Conservation (phyloP, 2,888 invertebrate genomes). For the Trachelus iudaicus region DNA sequence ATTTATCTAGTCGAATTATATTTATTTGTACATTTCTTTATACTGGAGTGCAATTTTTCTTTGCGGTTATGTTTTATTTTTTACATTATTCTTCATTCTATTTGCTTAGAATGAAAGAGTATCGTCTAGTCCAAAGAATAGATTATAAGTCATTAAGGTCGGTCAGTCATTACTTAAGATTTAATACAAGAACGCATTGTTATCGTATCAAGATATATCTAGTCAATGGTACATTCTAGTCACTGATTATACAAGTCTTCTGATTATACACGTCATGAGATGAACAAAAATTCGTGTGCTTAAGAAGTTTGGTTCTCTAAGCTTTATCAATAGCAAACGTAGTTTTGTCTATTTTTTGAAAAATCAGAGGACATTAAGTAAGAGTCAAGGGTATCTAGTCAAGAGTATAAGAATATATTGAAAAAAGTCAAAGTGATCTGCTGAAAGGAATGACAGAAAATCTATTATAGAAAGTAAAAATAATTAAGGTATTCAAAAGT, state of each 20-base stretch:
- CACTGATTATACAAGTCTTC: background rate
- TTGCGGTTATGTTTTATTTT: constrained; percentile 41
- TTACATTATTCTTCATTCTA: constrained; percentile 49
- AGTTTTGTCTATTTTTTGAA: background rate
- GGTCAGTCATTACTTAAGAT: background rate
- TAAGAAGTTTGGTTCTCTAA: background rate
- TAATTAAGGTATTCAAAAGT: background rate
- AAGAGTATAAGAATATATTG: background rate
- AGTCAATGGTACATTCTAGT: background rate
- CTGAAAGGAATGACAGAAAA: background rate
- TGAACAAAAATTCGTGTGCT: background rate
- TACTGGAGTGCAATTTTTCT: constrained; percentile 22
- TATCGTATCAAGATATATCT: background rate
- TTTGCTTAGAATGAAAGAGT: constrained; percentile 52
- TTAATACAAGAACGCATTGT: background rate
- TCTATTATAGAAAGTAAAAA: background rate
- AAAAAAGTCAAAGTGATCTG: background rate
- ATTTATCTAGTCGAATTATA: background rate
- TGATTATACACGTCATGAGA: background rate
- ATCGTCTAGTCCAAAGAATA: constrained; percentile 56
- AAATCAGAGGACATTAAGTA: background rate
- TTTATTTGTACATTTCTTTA: background rate
- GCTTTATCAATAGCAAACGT: background rate
- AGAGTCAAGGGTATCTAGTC: background rate
- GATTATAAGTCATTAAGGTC: constrained; percentile 11